Percentiles rank a stretch among this genome's conserved stretches.
phyloP scores from a whole-genome alignment of 2,888 invertebrate genomes.

The Zele albiditarsus region DNA sequence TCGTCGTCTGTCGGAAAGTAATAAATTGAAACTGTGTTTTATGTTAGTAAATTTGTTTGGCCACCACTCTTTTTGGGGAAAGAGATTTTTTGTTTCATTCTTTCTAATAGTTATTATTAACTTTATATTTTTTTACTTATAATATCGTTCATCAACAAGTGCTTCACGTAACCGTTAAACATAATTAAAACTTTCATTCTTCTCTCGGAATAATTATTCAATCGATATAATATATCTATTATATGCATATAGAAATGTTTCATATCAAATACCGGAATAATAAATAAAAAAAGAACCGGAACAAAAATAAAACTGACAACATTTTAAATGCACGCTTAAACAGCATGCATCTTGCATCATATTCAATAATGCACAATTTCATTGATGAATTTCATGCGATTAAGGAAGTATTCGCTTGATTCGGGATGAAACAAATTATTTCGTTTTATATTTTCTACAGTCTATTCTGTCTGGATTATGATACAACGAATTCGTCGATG shows the following conservation, averaged over 20 bases:
- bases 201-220: background rate
- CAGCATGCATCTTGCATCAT: conserved; percentile 23
- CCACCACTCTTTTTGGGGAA: conserved; percentile 77
- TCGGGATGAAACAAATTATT: too few species aligned
- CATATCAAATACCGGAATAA: background rate
- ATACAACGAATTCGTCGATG: too few species aligned
- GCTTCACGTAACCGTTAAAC: background rate
- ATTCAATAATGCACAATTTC: background rate
- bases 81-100: conserved; percentile 73
- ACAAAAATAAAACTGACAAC: background rate
- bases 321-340: conserved; percentile 22
- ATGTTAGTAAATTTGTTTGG: conserved; percentile 78
- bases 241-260: background rate
- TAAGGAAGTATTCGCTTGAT: too few species aligned
- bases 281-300: background rate
- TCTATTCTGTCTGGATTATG: too few species aligned
- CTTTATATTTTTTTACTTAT: conserved; percentile 10
- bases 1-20: conserved; percentile 95
- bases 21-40: conserved; percentile 95
- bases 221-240: background rate
- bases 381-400: conserved; percentile 9
- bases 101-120: conserved; percentile 27
- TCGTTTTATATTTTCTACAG: too few species aligned
- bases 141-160: background rate
- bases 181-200: background rate